Evolutionary conservation across 2,888 invertebrate genomes (phyloP).

Genomic region (Melanophora roralis): DNA sequence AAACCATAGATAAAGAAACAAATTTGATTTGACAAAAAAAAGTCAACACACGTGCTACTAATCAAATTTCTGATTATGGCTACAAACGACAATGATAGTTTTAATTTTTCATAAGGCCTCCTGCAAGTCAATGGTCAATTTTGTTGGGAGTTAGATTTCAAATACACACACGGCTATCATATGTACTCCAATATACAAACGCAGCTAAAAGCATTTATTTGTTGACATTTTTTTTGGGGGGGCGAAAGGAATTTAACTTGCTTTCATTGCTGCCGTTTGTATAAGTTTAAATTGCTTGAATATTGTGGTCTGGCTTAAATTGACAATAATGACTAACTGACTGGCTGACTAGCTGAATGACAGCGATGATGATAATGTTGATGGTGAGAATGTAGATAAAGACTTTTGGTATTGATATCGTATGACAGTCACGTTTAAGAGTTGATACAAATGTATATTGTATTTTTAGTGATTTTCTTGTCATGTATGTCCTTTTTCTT

Average conservation of each 20-base stretch:
- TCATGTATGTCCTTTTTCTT: constrained; percentile 8
- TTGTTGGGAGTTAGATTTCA: constrained; percentile 57
- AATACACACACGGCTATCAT: background rate
- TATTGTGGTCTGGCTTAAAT: constrained; percentile 1
- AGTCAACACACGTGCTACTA: constrained; percentile 52
- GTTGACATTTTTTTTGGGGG: constrained; percentile 3
- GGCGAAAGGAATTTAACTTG: background rate
- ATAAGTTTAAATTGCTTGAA: too few species aligned
- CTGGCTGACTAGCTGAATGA: background rate
- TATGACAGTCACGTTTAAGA: constrained; percentile 57
- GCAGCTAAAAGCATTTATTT: background rate
- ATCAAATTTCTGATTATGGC: constrained; percentile 50
- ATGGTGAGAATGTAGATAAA: background rate
- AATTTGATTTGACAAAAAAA: background rate
- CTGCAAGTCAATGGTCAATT: constrained; percentile 49
- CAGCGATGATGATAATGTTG: constrained; percentile 21
- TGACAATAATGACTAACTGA: constrained; percentile 15
- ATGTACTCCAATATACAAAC: background rate
- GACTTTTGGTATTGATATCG: constrained; percentile 27
- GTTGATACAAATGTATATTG: constrained; percentile 46
- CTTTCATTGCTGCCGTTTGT: background rate
- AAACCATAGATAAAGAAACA: background rate
- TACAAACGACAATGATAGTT: constrained; percentile 32
- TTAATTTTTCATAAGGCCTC: constrained; percentile 46
- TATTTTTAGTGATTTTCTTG: constrained; percentile 53